phyloP scores from a whole-genome alignment of 35 echinoderm and acorn worm species.

The Apostichopus japonicus region DNA sequence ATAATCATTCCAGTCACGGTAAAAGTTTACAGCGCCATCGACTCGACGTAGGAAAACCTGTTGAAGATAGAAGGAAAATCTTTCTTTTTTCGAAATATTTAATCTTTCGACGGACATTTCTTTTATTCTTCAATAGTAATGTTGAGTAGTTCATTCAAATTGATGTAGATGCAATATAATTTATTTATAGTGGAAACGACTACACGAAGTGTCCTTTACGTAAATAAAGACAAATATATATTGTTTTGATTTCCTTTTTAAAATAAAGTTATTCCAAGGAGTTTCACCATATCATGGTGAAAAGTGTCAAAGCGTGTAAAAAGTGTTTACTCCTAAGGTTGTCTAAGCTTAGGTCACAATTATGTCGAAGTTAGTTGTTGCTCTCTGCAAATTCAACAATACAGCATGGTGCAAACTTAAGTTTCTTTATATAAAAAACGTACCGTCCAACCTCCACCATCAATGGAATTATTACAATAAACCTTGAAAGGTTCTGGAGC shows the following conservation, averaged over 20 bases:
- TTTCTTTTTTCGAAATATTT: neutral
- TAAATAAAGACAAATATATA: neutral
- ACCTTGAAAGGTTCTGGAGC: neutral
- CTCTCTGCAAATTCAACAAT: no score
- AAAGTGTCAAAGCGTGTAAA: no score
- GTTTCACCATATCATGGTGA: neutral
- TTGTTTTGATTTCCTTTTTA: neutral
- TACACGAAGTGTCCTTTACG: neutral
- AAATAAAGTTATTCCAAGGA: neutral
- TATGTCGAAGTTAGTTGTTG: no score
- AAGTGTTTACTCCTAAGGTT: no score
- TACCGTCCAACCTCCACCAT: no score
- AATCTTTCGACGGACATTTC: no score
- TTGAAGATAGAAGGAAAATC: neutral
- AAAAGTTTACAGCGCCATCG: slow-evolving; percentile 36
- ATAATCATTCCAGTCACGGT: slow-evolving; percentile 28
- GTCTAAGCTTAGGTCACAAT: no score
- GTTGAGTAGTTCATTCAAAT: neutral
- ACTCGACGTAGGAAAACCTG: slow-evolving; percentile 15
- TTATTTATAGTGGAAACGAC: neutral
- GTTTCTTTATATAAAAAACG: no score
- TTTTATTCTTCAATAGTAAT: neutral
- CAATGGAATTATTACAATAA: no score
- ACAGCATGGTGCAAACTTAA: no score
- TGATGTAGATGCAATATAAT: neutral